phyloP scores from a whole-genome alignment of 2,888 invertebrate species.

The Chymomyza caudatula region DNA sequence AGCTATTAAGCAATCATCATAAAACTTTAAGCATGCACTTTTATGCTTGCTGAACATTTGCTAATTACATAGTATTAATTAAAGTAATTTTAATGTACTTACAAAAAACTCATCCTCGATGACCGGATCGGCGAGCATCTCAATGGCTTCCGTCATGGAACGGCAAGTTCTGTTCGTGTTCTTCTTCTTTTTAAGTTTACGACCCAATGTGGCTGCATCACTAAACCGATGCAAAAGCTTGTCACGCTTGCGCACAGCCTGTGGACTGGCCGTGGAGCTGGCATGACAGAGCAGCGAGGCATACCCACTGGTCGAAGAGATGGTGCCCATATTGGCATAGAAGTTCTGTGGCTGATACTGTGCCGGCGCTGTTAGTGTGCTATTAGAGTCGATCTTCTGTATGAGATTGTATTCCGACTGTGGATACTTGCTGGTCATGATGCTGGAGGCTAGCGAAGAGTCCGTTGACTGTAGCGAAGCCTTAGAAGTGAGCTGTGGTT shows the following conservation, averaged over 20 bases:
- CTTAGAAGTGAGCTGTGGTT: constrained; percentile 66
- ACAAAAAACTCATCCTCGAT: constrained; percentile 78
- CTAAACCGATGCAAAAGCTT: constrained; percentile 77
- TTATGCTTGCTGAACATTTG: too few relatives aligned
- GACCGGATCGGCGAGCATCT: constrained; percentile 78
- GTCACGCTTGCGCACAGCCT: constrained; percentile 76
- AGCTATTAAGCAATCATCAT: too few relatives aligned
- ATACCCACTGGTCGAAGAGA: constrained; percentile 61
- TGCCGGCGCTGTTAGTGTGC: constrained; percentile 66
- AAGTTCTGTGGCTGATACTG: constrained; percentile 75
- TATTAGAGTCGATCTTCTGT: constrained; percentile 74
- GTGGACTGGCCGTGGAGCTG: constrained; percentile 74
- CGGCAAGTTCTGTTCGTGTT: constrained; percentile 77
- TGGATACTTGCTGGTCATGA: constrained; percentile 74
- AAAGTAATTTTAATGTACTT: constrained; percentile 73
- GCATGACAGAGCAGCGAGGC: constrained; percentile 74
- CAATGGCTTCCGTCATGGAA: constrained; percentile 78
- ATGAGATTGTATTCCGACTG: constrained; percentile 77
- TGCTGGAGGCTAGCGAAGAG: constrained; percentile 55
- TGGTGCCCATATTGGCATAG: constrained; percentile 72
- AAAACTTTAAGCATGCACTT: too few relatives aligned
- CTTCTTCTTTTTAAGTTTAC: constrained; percentile 77
- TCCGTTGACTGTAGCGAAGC: constrained; percentile 62
- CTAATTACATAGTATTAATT: too few relatives aligned
- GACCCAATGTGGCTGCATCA: constrained; percentile 78